Conservation (phyloP, 1,140 invertebrate genomes). For the Neodiprion lecontei region DNA sequence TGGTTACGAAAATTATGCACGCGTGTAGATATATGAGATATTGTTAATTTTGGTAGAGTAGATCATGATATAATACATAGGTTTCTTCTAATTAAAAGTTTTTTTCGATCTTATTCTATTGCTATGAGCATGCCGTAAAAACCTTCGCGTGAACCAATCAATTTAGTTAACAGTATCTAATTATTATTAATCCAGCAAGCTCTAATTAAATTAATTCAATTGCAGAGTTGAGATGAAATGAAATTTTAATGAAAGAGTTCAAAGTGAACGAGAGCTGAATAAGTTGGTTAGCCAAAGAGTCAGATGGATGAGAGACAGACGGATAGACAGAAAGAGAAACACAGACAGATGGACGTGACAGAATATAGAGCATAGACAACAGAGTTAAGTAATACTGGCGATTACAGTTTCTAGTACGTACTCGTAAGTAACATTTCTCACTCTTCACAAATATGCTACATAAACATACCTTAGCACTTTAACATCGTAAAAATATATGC, state of each 20-base stretch:
- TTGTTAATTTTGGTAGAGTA: too few relatives aligned
- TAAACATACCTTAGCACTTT: not conserved
- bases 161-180: not conserved
- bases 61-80: too few relatives aligned
- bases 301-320: slow-evolving; percentile 31
- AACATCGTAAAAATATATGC: not conserved
- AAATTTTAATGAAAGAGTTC: not conserved
- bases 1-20: too few relatives aligned
- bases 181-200: not conserved
- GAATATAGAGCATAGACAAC: slow-evolving; percentile 21
- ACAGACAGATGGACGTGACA: slow-evolving; percentile 39
- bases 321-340: slow-evolving; percentile 26
- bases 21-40: too few relatives aligned
- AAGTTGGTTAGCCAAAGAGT: not conserved
- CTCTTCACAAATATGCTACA: not conserved
- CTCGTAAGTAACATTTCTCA: not conserved
- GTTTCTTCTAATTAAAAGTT: too few relatives aligned
- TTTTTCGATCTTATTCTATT: not conserved
- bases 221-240: not conserved
- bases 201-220: not conserved
- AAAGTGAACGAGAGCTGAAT: not conserved
- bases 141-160: not conserved
- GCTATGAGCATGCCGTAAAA: not conserved
- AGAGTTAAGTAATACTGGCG: not conserved
- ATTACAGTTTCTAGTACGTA: not conserved